Evolutionary conservation across 2,113 vertebrate genomes (phyloP).

Genomic region (Pluvialis apricaria): DNA sequence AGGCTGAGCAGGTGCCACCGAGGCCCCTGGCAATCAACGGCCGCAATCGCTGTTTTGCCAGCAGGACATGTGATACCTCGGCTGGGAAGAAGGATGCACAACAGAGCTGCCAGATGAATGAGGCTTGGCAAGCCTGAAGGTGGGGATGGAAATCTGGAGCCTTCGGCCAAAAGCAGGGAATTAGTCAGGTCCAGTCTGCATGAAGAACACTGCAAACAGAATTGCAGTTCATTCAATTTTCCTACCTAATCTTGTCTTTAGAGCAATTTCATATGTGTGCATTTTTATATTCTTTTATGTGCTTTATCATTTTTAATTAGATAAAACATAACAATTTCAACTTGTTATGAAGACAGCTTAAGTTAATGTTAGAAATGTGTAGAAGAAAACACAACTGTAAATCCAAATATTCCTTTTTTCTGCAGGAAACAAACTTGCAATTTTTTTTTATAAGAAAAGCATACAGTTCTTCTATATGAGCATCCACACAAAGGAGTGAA

Average conservation of each 20-base stretch:
- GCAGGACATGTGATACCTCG: background rate
- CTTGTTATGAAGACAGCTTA: background rate
- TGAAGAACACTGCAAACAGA: background rate
- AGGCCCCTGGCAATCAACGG: background rate
- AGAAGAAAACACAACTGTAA: background rate
- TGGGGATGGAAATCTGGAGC: background rate
- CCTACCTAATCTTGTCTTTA: background rate
- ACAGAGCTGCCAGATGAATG: slow-evolving; percentile 13
- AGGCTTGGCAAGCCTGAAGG: background rate
- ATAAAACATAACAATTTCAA: background rate
- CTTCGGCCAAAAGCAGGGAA: background rate
- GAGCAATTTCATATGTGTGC: background rate
- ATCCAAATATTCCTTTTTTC: background rate
- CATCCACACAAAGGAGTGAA: background rate
- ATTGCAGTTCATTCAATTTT: background rate
- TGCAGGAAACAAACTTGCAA: background rate
- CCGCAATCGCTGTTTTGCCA: background rate
- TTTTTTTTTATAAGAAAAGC: background rate
- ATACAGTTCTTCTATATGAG: background rate
- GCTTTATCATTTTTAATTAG: background rate
- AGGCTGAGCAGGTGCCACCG: background rate
- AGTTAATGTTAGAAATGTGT: background rate
- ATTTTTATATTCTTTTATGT: background rate
- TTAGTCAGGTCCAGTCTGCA: background rate
- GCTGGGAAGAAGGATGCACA: background rate